Percentiles rank a stretch among this genome's conserved stretches.
Conservation (phyloP, 2,888 invertebrate species). For the Brassicogethes aeneus region DNA sequence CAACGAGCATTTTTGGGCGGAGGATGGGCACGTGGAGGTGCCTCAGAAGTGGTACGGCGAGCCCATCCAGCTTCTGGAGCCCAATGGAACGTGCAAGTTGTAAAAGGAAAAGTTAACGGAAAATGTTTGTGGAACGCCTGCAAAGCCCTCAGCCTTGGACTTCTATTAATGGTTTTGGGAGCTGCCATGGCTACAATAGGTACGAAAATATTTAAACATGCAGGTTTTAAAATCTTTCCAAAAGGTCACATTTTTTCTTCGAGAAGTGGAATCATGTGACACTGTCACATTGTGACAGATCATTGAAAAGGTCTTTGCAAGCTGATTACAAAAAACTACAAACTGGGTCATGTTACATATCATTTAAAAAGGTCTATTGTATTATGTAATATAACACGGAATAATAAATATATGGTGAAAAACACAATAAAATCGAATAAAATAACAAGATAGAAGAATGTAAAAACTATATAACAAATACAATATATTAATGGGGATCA, state of each 20-base stretch:
- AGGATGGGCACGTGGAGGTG: conserved; percentile 39
- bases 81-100: conserved; percentile 79
- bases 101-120: conserved; percentile 79
- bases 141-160: conserved; percentile 79
- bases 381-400: no score
- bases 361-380: conserved; percentile 3
- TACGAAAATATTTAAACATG: no score
- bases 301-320: no score
- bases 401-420: no score
- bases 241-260: not conserved
- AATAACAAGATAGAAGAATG: no score
- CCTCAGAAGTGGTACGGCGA: conserved; percentile 45
- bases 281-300: not conserved
- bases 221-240: not conserved
- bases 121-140: conserved; percentile 91
- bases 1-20: conserved; percentile 37
- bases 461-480: no score
- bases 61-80: conserved; percentile 73
- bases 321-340: no score
- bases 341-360: not conserved
- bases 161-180: conserved; percentile 79
- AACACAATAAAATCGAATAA: no score
- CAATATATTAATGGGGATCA: no score
- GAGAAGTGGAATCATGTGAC: not conserved
- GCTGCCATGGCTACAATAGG: conserved; percentile 91